Evolutionary conservation across 2,888 invertebrate genomes (phyloP).

Genomic region (Philopedon plagiatum): DNA sequence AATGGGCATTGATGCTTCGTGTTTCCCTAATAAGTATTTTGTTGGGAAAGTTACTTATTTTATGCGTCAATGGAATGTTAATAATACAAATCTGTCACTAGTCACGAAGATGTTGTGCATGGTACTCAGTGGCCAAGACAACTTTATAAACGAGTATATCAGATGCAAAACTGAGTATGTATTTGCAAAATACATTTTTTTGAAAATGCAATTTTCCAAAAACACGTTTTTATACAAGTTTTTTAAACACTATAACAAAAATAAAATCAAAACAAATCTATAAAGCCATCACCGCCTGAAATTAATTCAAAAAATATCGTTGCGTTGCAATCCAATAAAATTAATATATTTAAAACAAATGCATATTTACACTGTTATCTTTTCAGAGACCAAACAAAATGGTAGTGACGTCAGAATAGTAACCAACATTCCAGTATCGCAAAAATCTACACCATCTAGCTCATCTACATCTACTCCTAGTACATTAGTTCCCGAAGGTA

Average conservation of each 20-base stretch:
- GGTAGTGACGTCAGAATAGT: constrained; percentile 47
- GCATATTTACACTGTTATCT: constrained; percentile 9
- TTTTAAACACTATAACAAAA: no score
- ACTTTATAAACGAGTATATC: no score
- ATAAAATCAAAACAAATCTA: no score
- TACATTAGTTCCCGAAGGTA: constrained; percentile 49
- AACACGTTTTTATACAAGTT: no score
- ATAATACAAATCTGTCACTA: constrained; percentile 17
- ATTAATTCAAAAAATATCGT: background rate
- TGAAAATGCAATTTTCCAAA: no score
- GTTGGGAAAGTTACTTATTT: constrained; percentile 10
- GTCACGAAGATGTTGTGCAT: background rate
- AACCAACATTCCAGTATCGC: constrained; percentile 54
- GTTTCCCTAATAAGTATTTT: constrained; percentile 6
- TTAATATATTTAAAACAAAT: background rate
- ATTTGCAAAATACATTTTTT: no score
- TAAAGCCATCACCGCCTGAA: no score
- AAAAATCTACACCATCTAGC: constrained; percentile 56
- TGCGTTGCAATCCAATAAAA: background rate
- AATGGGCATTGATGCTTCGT: background rate
- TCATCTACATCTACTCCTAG: constrained; percentile 56
- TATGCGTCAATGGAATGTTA: constrained; percentile 36
- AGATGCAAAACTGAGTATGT: no score
- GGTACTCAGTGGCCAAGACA: background rate
- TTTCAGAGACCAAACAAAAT: constrained; percentile 54